A percentile compares a stretch with the other conserved stretches of the same genome.
These are phyloP conservation scores for Anniella stebbinsi DNA, from an alignment of 2,797 vertebrate species.

Conservation along the genomic window DNA sequence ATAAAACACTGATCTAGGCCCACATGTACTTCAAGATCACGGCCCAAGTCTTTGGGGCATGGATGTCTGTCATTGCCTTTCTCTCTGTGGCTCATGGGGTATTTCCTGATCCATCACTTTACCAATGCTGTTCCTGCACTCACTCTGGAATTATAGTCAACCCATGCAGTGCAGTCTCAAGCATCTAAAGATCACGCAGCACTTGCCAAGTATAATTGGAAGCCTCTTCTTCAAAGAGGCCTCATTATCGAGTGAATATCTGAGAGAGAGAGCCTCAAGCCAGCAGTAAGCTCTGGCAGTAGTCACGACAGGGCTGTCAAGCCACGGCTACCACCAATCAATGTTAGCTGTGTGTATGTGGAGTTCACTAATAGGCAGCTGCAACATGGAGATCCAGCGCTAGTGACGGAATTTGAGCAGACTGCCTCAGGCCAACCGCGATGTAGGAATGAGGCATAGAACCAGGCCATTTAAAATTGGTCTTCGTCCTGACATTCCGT, in stretches of 20 bases:
- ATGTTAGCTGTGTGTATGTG: not conserved
- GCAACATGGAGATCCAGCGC: not conserved
- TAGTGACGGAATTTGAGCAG: not conserved
- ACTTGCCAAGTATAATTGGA: constrained; percentile 1
- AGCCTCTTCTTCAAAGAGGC: constrained; percentile 20
- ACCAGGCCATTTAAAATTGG: not conserved
- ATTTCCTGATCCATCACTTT: not conserved
- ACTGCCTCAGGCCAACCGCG: not conserved
- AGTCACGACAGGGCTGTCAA: constrained; percentile 8
- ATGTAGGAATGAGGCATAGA: not conserved
- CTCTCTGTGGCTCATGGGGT: not conserved
- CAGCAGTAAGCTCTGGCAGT: not conserved
- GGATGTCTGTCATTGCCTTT: not conserved
- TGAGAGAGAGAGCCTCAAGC: constrained; percentile 15
- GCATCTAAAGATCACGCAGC: not conserved
- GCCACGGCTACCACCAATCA: not conserved
- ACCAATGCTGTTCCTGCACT: not conserved
- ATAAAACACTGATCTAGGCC: not conserved
- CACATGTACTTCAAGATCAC: not conserved
- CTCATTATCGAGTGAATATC: constrained; percentile 23
- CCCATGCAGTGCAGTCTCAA: not conserved
- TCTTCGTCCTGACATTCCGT: not conserved
- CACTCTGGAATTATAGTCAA: not conserved
- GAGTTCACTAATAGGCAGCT: constrained; percentile 18
- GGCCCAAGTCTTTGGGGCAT: no score